Conservation (phyloP, 2,113 vertebrate species). For the Agelaius tricolor region DNA sequence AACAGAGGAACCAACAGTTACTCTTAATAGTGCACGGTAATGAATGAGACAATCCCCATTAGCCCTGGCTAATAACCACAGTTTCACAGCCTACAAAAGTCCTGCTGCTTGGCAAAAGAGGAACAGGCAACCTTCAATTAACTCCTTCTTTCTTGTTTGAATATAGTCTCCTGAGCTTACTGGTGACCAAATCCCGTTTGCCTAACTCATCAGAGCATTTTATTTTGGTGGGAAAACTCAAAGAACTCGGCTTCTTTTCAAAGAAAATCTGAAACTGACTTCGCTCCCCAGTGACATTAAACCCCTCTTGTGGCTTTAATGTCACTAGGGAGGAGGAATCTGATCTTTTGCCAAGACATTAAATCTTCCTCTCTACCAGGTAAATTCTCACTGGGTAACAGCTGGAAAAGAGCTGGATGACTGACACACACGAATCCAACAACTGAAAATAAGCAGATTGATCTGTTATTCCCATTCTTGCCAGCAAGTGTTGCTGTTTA, state of each 20-base stretch:
- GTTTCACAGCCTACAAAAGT: background rate
- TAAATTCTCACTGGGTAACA: background rate
- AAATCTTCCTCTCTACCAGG: background rate
- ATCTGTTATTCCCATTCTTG: conserved; percentile 72
- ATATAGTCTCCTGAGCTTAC: background rate
- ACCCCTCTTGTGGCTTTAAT: background rate
- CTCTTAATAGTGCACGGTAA: background rate
- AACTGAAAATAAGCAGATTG: background rate
- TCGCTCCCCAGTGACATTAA: background rate
- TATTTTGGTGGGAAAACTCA: background rate
- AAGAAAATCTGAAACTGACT: background rate
- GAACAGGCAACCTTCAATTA: conserved; percentile 1
- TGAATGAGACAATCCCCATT: background rate
- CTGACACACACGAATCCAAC: background rate
- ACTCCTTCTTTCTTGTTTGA: background rate
- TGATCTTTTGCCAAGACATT: background rate
- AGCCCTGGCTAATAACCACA: background rate
- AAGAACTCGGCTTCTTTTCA: background rate
- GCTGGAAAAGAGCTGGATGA: background rate
- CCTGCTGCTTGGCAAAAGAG: background rate
- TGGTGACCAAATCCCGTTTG: background rate
- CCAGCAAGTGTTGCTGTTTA: conserved; percentile 80
- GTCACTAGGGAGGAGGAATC: background rate
- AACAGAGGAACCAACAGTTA: background rate
- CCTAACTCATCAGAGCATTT: background rate